Conservation (phyloP, 2,113 vertebrate genomes). For the Odobenus rosmarus region DNA sequence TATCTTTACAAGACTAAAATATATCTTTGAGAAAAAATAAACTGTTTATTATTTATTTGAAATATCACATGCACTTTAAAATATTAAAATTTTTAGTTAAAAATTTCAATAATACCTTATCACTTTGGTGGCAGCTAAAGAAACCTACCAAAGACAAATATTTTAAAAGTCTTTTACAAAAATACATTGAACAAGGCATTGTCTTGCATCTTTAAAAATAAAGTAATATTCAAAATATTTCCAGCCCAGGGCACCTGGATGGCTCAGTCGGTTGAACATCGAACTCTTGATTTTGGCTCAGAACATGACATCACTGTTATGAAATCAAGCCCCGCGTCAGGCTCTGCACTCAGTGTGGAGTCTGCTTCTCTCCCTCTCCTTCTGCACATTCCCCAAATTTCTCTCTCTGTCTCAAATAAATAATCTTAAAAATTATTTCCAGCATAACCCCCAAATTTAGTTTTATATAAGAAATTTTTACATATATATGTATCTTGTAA, state of each 20-base stretch:
- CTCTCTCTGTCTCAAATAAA: neutral
- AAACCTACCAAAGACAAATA: constrained; percentile 86
- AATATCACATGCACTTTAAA: constrained; percentile 78
- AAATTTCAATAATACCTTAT: constrained; percentile 92
- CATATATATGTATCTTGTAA: constrained; percentile 79
- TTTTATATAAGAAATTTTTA: constrained; percentile 84
- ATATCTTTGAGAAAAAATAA: constrained; percentile 70
- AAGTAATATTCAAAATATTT: constrained; percentile 88
- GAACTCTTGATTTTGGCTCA: neutral
- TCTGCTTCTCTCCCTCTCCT: neutral
- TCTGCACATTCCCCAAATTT: neutral
- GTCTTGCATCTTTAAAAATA: constrained; percentile 93
- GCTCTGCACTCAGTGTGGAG: neutral
- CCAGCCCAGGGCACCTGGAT: constrained; percentile 48
- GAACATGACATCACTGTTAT: neutral
- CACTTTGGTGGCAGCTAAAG: constrained; percentile 89
- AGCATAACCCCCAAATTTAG: constrained; percentile 76
- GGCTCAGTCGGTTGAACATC: neutral
- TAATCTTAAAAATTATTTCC: constrained; percentile 52
- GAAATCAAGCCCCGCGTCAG: neutral
- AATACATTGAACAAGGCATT: constrained; percentile 97
- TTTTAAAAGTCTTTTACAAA: constrained; percentile 96
- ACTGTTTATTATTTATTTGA: constrained; percentile 83
- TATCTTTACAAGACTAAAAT: neutral
- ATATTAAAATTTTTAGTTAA: constrained; percentile 98